Conservation (phyloP, 2,888 invertebrate genomes). For the Xanthia icteritia region DNA sequence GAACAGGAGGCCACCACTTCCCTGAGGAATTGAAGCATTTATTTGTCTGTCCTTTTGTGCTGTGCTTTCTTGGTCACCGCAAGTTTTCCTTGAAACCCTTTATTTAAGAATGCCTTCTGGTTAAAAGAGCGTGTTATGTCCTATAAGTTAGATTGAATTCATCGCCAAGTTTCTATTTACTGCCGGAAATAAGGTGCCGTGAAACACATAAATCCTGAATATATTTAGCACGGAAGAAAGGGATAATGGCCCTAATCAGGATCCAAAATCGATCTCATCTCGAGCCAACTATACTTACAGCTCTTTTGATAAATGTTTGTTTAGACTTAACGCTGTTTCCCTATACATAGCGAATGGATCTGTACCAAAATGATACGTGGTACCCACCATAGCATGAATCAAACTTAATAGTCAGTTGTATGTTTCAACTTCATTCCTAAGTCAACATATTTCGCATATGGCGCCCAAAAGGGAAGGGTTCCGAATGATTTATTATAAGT, state of each 20-base stretch:
- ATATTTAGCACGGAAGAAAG: not conserved
- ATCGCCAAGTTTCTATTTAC: not conserved
- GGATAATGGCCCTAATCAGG: not conserved
- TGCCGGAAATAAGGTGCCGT: not conserved
- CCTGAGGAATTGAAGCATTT: too few relatives aligned
- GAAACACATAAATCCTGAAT: not conserved
- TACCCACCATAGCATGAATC: not conserved
- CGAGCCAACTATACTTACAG: not conserved
- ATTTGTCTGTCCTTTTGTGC: not conserved
- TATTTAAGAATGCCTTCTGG: not conserved
- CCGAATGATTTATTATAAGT: constrained; percentile 59
- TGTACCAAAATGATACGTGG: not conserved
- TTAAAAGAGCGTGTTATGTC: not conserved
- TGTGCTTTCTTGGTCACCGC: not conserved
- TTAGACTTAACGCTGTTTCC: constrained; percentile 5
- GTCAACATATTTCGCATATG: constrained; percentile 50
- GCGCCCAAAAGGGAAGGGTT: constrained; percentile 48
- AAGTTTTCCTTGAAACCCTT: not conserved
- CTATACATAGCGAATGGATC: not conserved
- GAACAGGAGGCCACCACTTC: too few relatives aligned
- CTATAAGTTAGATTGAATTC: not conserved
- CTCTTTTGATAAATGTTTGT: constrained; percentile 21
- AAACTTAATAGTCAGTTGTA: constrained; percentile 1
- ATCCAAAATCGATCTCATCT: not conserved
- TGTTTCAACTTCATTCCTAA: constrained; percentile 32